Percentiles rank a stretch among this genome's conserved stretches.
Conservation (phyloP, 37 sponge, comb jelly and placozoan species). For the Cliona cf. orientalis region DNA sequence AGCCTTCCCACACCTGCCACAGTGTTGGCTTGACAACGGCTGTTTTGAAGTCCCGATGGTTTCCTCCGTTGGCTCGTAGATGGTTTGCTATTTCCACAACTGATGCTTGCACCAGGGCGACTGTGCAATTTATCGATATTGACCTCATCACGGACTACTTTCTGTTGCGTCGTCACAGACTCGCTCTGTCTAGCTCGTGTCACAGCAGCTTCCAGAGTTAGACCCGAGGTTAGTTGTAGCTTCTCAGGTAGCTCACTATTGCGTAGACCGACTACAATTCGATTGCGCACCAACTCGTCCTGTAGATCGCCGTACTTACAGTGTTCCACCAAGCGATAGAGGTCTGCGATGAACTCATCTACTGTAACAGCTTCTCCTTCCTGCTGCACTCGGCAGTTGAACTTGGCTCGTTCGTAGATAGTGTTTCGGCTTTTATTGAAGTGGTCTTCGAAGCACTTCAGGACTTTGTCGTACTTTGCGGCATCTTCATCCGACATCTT, state of each 20-base stretch:
- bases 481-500: conserved; percentile 9
- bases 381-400: conserved; percentile 45
- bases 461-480: conserved; percentile 15
- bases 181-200: conserved; percentile 6
- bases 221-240: conserved; percentile 13
- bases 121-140: not conserved
- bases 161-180: not conserved
- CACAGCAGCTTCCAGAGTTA: conserved; percentile 23
- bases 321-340: conserved; percentile 27
- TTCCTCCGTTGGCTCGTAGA: not conserved
- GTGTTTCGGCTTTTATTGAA: conserved; percentile 21
- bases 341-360: conserved; percentile 32
- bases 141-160: not conserved
- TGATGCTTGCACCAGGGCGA: not conserved
- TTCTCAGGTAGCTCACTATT: conserved; percentile 38
- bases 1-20: not conserved
- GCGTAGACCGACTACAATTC: conserved; percentile 37
- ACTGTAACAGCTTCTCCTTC: conserved; percentile 51
- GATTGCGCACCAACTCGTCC: conserved; percentile 30
- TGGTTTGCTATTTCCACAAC: not conserved
- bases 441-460: not conserved
- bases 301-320: conserved; percentile 22
- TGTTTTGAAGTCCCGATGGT: too few species aligned
- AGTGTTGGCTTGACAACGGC: not conserved
- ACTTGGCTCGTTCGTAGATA: conserved; percentile 52